These are phyloP conservation scores for Anthopleura xanthogrammica DNA, from an alignment of 92 coral and sea anemone species.

Conservation along the genomic window DNA sequence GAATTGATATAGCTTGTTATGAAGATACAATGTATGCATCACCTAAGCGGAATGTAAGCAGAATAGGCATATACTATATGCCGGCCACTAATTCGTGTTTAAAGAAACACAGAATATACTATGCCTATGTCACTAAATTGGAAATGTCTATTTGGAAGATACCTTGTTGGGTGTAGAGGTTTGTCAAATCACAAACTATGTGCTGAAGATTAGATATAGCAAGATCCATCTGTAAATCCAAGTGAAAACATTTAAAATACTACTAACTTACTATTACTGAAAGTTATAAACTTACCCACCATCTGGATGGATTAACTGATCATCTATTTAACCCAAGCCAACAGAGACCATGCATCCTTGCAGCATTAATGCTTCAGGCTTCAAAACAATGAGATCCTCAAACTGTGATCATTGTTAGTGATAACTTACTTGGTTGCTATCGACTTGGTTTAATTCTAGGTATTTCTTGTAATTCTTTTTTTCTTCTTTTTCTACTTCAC, in stretches of 20 bases:
- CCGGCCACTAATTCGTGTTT: no score
- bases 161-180: conserved; percentile 50
- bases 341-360: no score
- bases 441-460: conserved; percentile 74
- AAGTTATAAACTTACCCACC: no score
- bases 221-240: conserved; percentile 44
- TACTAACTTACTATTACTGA: no score
- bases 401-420: neutral
- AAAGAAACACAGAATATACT: no score
- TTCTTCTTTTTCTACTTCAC: conserved; percentile 63
- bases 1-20: no score
- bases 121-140: no score
- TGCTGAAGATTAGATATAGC: conserved; percentile 44
- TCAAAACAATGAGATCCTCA: neutral
- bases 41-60: no score
- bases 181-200: conserved; percentile 65
- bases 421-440: conserved; percentile 59
- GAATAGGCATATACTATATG: no score
- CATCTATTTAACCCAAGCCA: neutral
- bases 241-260: neutral
- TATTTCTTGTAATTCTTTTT: conserved; percentile 72
- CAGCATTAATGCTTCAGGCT: no score
- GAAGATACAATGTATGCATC: no score
- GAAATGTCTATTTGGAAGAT: neutral
- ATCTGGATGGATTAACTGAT: neutral